Evolutionary conservation across 1,140 invertebrate species (phyloP).

Genomic region (Laupala kohalensis): DNA sequence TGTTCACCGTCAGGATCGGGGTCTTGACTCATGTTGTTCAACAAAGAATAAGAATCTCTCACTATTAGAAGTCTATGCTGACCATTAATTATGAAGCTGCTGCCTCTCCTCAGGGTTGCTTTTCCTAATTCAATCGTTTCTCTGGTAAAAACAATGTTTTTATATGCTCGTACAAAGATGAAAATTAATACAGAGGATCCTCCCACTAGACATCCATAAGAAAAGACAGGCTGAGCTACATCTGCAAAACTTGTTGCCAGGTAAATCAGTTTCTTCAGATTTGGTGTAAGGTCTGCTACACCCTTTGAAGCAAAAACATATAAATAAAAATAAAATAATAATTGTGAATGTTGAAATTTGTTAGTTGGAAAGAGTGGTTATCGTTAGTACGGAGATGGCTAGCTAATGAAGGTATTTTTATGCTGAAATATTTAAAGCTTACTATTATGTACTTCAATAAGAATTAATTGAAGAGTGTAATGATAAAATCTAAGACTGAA

Average conservation of each 20-base stretch:
- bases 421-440: no score
- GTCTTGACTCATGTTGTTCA: conserved; percentile 26
- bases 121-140: conserved; percentile 60
- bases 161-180: conserved; percentile 56
- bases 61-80: conserved; percentile 46
- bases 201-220: conserved; percentile 51
- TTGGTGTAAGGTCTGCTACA: conserved; percentile 59
- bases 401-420: no score
- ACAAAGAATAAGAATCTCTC: conserved; percentile 43
- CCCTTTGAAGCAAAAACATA: conserved; percentile 42
- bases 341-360: no score
- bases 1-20: conserved; percentile 10
- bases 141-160: conserved; percentile 54
- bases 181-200: conserved; percentile 39
- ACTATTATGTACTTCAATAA: no score
- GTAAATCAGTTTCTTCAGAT: conserved; percentile 62
- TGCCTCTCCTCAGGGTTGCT: conserved; percentile 51
- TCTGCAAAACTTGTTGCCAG: conserved; percentile 60
- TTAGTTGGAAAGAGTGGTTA: no score
- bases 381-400: no score
- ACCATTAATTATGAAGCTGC: conserved; percentile 51
- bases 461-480: no score
- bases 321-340: no score
- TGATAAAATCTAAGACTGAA: no score
- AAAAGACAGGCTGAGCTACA: conserved; percentile 46